Percentiles rank a stretch among this genome's conserved stretches.
Conservation (phyloP, 2,113 vertebrate genomes). For the Oncorhynchus masou region DNA sequence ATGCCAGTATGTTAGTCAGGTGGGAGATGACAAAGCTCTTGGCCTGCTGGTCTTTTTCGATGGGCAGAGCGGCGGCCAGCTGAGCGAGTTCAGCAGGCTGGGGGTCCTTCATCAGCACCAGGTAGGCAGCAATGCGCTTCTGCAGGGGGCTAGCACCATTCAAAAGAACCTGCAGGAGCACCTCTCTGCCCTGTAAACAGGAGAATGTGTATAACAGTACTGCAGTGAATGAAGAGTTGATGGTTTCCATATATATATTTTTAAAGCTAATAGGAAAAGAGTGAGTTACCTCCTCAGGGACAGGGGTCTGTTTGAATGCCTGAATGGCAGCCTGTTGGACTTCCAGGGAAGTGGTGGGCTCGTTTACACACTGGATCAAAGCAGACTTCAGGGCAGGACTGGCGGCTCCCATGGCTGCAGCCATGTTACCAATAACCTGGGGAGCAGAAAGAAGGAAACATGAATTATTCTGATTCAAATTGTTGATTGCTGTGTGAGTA, state of each 20-base stretch:
- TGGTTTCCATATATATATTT: background rate
- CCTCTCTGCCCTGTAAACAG: slow-evolving; percentile 73
- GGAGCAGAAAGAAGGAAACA: slow-evolving; percentile 4
- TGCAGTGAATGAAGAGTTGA: background rate
- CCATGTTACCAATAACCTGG: slow-evolving; percentile 93
- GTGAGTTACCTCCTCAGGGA: slow-evolving; percentile 80
- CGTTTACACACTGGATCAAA: slow-evolving; percentile 80
- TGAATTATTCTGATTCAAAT: background rate
- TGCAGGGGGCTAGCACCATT: slow-evolving; percentile 71
- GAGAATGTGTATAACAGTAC: background rate
- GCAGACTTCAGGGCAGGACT: slow-evolving; percentile 75
- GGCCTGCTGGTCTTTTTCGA: slow-evolving; percentile 79
- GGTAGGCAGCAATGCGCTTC: slow-evolving; percentile 88
- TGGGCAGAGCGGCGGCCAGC: slow-evolving; percentile 67
- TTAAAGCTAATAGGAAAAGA: background rate
- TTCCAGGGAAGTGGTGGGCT: slow-evolving; percentile 64
- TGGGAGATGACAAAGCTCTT: slow-evolving; percentile 90
- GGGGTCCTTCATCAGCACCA: slow-evolving; percentile 87
- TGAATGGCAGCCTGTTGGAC: slow-evolving; percentile 92
- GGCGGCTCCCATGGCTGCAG: slow-evolving; percentile 74
- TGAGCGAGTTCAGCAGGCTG: slow-evolving; percentile 73
- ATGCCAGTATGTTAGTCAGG: slow-evolving; percentile 84
- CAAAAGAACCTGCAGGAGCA: slow-evolving; percentile 78
- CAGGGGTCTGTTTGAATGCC: slow-evolving; percentile 79
- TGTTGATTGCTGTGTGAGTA: background rate